A percentile compares a stretch with the other conserved stretches of the same genome.
These are phyloP conservation scores for Acleris holmiana DNA, from an alignment of 2,888 invertebrate species.

Conservation along the genomic window DNA sequence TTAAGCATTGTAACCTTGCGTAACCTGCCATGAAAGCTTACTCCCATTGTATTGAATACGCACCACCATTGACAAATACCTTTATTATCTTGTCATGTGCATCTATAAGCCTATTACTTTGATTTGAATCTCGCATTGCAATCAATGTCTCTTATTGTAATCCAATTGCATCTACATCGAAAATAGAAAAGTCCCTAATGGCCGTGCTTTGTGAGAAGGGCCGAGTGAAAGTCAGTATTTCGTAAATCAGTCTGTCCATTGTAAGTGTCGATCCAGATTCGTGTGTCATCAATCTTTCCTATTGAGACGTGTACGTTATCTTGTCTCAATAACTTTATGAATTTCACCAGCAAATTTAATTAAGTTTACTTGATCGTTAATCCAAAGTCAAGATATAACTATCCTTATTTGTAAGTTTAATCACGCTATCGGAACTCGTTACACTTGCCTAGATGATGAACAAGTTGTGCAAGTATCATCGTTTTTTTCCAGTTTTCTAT, in stretches of 20 bases:
- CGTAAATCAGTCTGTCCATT: conserved; percentile 66
- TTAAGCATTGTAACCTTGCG: conserved; percentile 7
- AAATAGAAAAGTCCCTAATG: conserved; percentile 56
- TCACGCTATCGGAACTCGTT: conserved; percentile 12
- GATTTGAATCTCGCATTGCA: conserved; percentile 37
- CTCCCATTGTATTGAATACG: conserved; percentile 17
- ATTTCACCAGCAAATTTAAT: conserved; percentile 6
- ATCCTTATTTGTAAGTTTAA: conserved; percentile 5
- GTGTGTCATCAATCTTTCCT: conserved; percentile 67
- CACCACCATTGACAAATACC: conserved; percentile 18
- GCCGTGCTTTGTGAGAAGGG: conserved; percentile 62
- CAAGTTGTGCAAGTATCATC: conserved; percentile 4
- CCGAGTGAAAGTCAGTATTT: conserved; percentile 77
- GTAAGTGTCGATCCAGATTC: conserved; percentile 67
- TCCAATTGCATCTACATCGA: conserved; percentile 37
- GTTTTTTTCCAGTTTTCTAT: conserved; percentile 11
- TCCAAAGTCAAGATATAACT: conserved; percentile 1
- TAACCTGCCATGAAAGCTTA: conserved; percentile 1
- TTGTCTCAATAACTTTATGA: not conserved
- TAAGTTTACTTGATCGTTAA: conserved; percentile 1
- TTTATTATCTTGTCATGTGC: conserved; percentile 25
- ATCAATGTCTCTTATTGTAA: conserved; percentile 38
- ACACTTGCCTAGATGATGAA: conserved; percentile 13
- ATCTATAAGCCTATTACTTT: conserved; percentile 30
- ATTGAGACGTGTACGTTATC: conserved; percentile 50